phyloP scores from a whole-genome alignment of 2,113 vertebrate species.

The Mesoclemmys tuberculata region DNA sequence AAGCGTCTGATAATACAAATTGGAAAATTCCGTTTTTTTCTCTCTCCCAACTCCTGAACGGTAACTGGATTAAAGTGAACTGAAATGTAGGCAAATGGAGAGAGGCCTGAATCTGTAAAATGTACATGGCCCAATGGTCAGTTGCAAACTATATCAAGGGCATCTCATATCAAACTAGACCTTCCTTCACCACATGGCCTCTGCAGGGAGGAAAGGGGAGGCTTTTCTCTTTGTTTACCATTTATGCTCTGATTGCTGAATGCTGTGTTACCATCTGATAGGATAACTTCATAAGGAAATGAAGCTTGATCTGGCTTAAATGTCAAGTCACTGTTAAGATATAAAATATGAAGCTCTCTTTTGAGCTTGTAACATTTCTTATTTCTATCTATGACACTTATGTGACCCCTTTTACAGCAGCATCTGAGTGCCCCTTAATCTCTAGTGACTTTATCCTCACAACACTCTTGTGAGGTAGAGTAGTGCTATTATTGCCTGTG shows the following conservation, averaged over 20 bases:
- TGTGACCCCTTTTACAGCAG: background rate
- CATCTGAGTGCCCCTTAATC: background rate
- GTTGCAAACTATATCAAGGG: background rate
- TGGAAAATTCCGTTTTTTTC: too few species aligned
- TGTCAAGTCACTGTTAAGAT: background rate
- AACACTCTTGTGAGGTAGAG: too few species aligned
- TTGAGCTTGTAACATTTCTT: background rate
- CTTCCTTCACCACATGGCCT: background rate
- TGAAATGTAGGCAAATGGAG: background rate
- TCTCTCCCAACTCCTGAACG: background rate
- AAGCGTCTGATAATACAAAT: background rate
- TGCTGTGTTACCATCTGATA: background rate
- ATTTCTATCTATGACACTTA: background rate
- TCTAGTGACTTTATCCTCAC: too few species aligned
- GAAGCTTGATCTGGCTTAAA: background rate
- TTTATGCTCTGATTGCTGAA: accelerated
- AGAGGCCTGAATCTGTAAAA: background rate
- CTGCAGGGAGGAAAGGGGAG: background rate
- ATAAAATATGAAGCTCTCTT: background rate
- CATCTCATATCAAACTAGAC: accelerated
- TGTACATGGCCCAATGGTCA: background rate
- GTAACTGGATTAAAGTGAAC: background rate
- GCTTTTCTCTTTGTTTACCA: background rate
- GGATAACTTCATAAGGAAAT: background rate
- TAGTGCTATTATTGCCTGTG: too few species aligned